Conservation (phyloP, 2,797 vertebrate species). For the Acanthopagrus latus region DNA sequence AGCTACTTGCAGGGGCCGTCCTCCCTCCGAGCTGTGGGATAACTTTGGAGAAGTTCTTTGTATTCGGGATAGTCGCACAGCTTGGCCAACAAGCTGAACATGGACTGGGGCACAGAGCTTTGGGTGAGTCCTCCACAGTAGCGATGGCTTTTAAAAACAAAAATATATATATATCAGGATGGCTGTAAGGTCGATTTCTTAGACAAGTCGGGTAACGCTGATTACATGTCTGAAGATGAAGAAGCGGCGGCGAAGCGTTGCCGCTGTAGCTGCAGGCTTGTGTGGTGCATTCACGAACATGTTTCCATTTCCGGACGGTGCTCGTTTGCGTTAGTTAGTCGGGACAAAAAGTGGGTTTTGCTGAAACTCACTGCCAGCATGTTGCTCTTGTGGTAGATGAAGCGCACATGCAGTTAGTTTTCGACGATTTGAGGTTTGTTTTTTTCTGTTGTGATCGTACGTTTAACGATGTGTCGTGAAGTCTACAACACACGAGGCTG, state of each 20-base stretch:
- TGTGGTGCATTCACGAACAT: conserved; percentile 29
- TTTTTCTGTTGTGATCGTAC: conserved; percentile 6
- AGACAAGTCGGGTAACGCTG: background rate
- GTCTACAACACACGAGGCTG: background rate
- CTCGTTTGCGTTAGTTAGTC: background rate
- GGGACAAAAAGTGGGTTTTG: conserved; percentile 1
- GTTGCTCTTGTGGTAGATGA: conserved; percentile 20
- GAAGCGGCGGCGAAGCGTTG: conserved; percentile 2
- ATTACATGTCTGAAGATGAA: background rate
- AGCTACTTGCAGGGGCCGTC: conserved; percentile 43
- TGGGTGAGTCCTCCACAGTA: conserved; percentile 82
- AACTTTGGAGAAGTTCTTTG: conserved; percentile 86
- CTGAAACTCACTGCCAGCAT: background rate
- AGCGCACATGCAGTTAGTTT: background rate
- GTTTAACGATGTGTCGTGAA: background rate
- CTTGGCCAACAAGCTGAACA: conserved; percentile 75
- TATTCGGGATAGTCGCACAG: conserved; percentile 69
- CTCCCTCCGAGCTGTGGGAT: conserved; percentile 68
- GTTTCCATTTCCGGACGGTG: conserved; percentile 12
- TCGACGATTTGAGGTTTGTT: background rate
- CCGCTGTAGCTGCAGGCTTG: background rate
- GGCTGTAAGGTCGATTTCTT: background rate
- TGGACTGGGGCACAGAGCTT: conserved; percentile 90
- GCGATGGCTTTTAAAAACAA: too few species aligned
- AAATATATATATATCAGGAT: background rate